phyloP scores from a whole-genome alignment of 2,888 invertebrate genomes.

The Calliphora vomitoria region DNA sequence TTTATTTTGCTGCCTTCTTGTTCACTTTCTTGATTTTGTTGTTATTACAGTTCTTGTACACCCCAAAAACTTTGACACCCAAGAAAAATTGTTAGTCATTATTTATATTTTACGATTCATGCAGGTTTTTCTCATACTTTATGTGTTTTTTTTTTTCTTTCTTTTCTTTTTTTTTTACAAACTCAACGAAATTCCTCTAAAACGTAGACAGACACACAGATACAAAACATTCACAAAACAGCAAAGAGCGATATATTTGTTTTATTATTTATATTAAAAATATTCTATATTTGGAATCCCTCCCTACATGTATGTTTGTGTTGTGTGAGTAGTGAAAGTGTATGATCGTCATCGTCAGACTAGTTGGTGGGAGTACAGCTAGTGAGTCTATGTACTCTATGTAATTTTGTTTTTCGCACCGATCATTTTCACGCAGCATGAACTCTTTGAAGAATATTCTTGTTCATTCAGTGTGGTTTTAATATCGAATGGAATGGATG shows the following conservation, averaged over 20 bases:
- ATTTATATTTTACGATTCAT: constrained; percentile 75
- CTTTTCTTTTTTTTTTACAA: background rate
- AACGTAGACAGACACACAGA: background rate
- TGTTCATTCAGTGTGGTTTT: constrained; percentile 19
- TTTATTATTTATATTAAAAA: constrained; percentile 54
- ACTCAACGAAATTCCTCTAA: background rate
- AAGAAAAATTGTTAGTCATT: constrained; percentile 81
- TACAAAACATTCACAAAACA: background rate
- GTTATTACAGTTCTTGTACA: background rate
- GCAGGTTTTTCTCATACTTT: constrained; percentile 66
- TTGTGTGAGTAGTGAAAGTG: constrained; percentile 26
- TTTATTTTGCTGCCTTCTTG: background rate
- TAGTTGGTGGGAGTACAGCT: constrained; percentile 56
- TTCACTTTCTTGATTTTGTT: background rate
- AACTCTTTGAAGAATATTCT: constrained; percentile 51
- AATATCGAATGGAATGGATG: constrained; percentile 3
- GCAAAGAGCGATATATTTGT: constrained; percentile 7
- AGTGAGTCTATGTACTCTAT: background rate
- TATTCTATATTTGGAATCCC: constrained; percentile 38
- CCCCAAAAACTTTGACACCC: constrained; percentile 69
- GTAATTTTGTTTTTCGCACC: constrained; percentile 54
- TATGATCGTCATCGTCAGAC: constrained; percentile 57
- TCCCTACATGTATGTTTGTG: background rate
- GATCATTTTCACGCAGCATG: constrained; percentile 65
- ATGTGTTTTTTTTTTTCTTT: constrained; percentile 39